Evolutionary conservation across 2,113 vertebrate species (phyloP), one percentile per base, ranked within the genome.

Genomic region (Hymenochirus boettgeri): DNA sequence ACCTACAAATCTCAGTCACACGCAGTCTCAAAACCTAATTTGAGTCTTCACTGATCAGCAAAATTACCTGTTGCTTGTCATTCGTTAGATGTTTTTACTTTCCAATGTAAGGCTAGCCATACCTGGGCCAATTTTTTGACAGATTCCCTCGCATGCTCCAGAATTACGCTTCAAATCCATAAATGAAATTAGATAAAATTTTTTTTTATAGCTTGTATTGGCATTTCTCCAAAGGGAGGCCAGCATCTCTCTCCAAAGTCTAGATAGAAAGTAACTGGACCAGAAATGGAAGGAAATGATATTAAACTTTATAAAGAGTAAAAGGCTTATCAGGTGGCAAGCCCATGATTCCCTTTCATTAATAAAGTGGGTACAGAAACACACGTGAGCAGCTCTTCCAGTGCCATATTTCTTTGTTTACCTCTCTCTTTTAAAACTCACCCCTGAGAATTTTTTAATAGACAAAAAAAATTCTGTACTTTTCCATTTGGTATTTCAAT

Each of bases 191-290:
- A 57, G 5, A 11, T 35, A 10, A 33, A 9, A n/a, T n/a, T 17
- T 22, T 35, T 21, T n/a, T 35, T n/a, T 35, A 29, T 6, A 29
- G 27, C 54, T 33, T 18, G 11, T 47, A n/a, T n/a, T 46, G 64
- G 64, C 64, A 29, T 12, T 11, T 26, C 15, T 67, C 56, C 64
- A 67, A n/a, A 59, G 56, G 64, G 64, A 58, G 26, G 64, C 64
- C n/a, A 6, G 8, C 11, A 11, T 27, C 55, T 67, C 29, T 67
- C n/a, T 67, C 31, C 64, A 59, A 23, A 31, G 23, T 67, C 64
- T 67, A 67, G 59, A 59, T 67, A 67, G 64, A 67, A 67, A 67
- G 64, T 67, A 47, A 67, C 64, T 52, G 64, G 64, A 67, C 64
- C 56, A 42, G 64, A 58, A 37, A 50, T 45, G 63, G 55, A 66